Evolutionary conservation across 2,797 vertebrate genomes (phyloP), one percentile per base, ranked within the genome.

Genomic region (Peromyscus melanophrys): DNA sequence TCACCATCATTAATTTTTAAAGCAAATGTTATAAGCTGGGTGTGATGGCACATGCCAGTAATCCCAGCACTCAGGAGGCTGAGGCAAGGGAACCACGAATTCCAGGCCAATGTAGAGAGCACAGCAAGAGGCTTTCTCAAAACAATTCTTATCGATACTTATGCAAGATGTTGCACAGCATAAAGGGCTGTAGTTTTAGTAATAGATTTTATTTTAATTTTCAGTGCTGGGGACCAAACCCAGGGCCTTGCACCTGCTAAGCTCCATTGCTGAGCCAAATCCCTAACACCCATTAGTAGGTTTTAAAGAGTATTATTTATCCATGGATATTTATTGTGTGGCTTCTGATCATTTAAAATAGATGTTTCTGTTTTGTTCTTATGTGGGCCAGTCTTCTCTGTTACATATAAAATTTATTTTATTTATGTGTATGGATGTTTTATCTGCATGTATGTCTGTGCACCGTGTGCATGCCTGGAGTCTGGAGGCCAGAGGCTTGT

Each of bases 1-100:
- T 97, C 29, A 69, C 93, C 67, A 85, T 25, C 78, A 61, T 94
- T 94, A 92, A 96, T 86, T 85, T 89, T 96, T 95, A 87, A 90
- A 75, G 91, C 85, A 65, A 92, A 67, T 65, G 90, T 92, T 89
- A 31, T 27, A 55, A 81, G 7, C 46, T 69, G 46, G 34, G 34
- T 90, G 16, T 69, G 46, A 67, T 23, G 76, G 46, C 34, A 40
- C 27, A 40, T 13, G 21, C 61, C 46, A 69, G 11, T 40, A 55
- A 81, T 81, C 25, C n/a, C 61, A 67, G 61, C 75, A 55, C 46
- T 13, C 43, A 29, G 76, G 46, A 69, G 17, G 61, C 76, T 23
- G 89, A 69, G 77, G n/a, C n/a, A 40, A 21, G 27, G 37, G 61
- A 52, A 67, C 25, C 12, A 34, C 1, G 3, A 40, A 31, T 90